A percentile compares a stretch with the other conserved stretches of the same genome.
phyloP scores from a whole-genome alignment of 1,140 invertebrate species.

The Scylla paramamosain region DNA sequence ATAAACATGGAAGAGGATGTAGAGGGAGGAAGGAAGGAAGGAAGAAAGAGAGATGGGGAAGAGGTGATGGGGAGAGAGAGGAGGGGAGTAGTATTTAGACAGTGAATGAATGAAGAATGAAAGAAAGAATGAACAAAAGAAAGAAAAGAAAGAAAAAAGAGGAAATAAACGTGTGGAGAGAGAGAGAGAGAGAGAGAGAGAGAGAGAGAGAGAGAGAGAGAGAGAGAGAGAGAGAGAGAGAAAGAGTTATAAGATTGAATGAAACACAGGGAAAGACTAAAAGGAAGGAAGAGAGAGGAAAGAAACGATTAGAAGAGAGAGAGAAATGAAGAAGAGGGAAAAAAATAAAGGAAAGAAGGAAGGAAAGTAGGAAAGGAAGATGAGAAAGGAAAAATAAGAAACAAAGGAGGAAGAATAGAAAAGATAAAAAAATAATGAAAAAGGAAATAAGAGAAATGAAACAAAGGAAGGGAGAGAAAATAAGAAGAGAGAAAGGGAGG shows the following conservation, averaged over 20 bases:
- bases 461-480: too few relatives aligned
- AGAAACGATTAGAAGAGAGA: not conserved
- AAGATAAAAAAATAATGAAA: not conserved
- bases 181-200: slow-evolving; percentile 35
- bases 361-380: not conserved
- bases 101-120: not conserved
- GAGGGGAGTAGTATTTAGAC: not conserved
- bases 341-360: not conserved
- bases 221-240: too few relatives aligned
- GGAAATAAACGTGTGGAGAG: too few relatives aligned
- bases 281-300: slow-evolving; percentile 45
- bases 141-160: not conserved
- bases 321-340: too few relatives aligned
- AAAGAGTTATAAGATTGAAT: too few relatives aligned
- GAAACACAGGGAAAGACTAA: too few relatives aligned
- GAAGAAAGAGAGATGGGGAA: slow-evolving; percentile 42
- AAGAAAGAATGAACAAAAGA: not conserved
- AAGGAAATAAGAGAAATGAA: too few relatives aligned
- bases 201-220: slow-evolving; percentile 17
- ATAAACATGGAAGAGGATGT: not conserved
- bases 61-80: not conserved
- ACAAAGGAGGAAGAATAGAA: not conserved
- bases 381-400: not conserved
- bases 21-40: slow-evolving; percentile 52
- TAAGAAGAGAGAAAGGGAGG: too few relatives aligned